phyloP scores from a whole-genome alignment of 2,797 vertebrate species.

The Crenichthys baileyi region DNA sequence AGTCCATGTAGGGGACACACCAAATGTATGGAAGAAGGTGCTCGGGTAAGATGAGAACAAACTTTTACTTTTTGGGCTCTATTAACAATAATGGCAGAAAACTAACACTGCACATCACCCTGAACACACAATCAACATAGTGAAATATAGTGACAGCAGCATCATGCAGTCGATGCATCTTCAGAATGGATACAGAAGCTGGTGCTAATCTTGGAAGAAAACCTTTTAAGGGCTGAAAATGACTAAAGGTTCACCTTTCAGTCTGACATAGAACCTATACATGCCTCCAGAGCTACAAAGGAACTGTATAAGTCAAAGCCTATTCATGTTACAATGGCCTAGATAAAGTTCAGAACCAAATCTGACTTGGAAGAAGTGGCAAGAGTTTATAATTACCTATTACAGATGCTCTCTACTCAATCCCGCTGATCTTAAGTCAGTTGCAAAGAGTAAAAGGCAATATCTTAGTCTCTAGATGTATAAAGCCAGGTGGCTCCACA shows the following conservation, averaged over 20 bases:
- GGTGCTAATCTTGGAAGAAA: neutral
- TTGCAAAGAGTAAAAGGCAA: neutral
- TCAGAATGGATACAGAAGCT: neutral
- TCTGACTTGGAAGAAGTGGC: neutral
- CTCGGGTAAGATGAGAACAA: neutral
- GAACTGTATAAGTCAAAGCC: neutral
- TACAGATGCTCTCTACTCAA: neutral
- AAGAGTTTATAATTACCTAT: neutral
- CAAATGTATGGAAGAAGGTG: no score
- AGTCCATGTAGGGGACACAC: no score
- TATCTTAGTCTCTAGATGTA: neutral
- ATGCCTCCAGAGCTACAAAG: neutral
- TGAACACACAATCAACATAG: neutral
- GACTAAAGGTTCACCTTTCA: neutral
- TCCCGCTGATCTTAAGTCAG: neutral
- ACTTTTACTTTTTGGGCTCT: neutral
- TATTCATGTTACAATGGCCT: neutral
- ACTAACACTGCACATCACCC: neutral
- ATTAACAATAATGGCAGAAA: neutral
- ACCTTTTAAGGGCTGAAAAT: neutral
- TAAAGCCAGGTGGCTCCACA: neutral
- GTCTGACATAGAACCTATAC: neutral
- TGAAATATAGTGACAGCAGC: neutral
- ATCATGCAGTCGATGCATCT: neutral
- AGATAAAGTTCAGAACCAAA: neutral